phyloP scores from a whole-genome alignment of 2,888 invertebrate species.

The Exephanes ischioxanthus region DNA sequence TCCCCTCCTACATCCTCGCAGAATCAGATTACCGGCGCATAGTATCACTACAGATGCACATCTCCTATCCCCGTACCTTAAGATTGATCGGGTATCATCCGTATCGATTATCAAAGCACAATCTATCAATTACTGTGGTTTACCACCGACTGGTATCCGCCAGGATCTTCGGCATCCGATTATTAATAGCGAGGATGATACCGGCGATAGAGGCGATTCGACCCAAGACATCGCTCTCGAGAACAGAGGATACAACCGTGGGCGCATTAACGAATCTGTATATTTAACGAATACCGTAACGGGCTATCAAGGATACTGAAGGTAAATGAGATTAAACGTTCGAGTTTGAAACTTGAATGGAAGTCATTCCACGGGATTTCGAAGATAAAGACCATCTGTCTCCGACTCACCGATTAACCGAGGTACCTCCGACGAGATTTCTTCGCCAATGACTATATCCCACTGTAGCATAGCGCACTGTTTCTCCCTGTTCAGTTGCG shows the following conservation, averaged over 20 bases:
- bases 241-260: not conserved
- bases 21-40: conserved; percentile 35
- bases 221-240: not conserved
- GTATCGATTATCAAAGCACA: conserved; percentile 48
- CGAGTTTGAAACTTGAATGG: not conserved
- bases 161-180: conserved; percentile 29
- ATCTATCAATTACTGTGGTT: conserved; percentile 53
- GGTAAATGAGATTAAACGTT: not conserved
- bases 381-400: conserved; percentile 5
- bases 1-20: conserved; percentile 15
- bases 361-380: not conserved
- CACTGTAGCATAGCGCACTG: not conserved
- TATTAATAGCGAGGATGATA: conserved; percentile 32
- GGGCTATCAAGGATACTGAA: not conserved
- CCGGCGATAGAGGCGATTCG: not conserved
- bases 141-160: conserved; percentile 19
- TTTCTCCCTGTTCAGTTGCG: not conserved
- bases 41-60: not conserved
- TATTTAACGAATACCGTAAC: not conserved
- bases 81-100: conserved; percentile 38
- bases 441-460: not conserved
- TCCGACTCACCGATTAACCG: not conserved
- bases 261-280: not conserved
- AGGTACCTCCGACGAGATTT: not conserved
- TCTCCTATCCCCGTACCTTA: not conserved